Conservation (phyloP, 2,888 invertebrate species). For the Gandaritis pyraliata region DNA sequence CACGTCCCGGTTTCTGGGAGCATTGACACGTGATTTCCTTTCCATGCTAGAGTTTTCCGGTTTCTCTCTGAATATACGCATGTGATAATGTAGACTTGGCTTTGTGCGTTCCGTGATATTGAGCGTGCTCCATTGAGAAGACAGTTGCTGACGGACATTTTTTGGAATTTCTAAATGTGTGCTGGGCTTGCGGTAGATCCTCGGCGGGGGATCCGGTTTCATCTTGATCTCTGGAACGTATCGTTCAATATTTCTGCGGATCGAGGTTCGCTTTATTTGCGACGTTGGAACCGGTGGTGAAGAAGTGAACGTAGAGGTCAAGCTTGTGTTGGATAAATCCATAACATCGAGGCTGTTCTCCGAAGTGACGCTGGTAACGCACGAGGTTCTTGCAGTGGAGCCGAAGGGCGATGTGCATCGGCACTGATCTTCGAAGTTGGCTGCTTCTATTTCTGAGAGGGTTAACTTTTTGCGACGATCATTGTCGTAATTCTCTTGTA, state of each 20-base stretch:
- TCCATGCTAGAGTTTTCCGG: slow-evolving; percentile 52
- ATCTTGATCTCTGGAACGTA: slow-evolving; percentile 74
- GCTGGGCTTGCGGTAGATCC: slow-evolving; percentile 76
- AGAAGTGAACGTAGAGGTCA: slow-evolving; percentile 79
- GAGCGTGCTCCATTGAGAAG: slow-evolving; percentile 79
- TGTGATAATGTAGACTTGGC: slow-evolving; percentile 80
- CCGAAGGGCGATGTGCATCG: slow-evolving; percentile 90
- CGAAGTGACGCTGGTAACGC: slow-evolving; percentile 83
- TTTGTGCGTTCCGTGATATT: slow-evolving; percentile 78
- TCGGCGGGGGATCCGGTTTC: slow-evolving; percentile 78
- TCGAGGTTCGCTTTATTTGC: slow-evolving; percentile 80
- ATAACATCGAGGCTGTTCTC: slow-evolving; percentile 83
- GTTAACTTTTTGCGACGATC: slow-evolving; percentile 73
- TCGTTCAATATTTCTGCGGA: slow-evolving; percentile 70
- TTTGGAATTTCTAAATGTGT: slow-evolving; percentile 77
- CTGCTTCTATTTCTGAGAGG: slow-evolving; percentile 84
- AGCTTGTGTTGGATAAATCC: slow-evolving; percentile 79
- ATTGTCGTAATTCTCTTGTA: slow-evolving; percentile 61
- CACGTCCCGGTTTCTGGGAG: slow-evolving; percentile 68
- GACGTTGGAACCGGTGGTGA: slow-evolving; percentile 74
- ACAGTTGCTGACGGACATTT: slow-evolving; percentile 72
- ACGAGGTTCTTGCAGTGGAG: slow-evolving; percentile 88
- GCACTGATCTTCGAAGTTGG: slow-evolving; percentile 88
- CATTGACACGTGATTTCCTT: slow-evolving; percentile 65
- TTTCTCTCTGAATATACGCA: slow-evolving; percentile 78